Evolutionary conservation across 2,797 vertebrate species (phyloP), one percentile per base, ranked within the genome.

Genomic region (Apogon talboti): DNA sequence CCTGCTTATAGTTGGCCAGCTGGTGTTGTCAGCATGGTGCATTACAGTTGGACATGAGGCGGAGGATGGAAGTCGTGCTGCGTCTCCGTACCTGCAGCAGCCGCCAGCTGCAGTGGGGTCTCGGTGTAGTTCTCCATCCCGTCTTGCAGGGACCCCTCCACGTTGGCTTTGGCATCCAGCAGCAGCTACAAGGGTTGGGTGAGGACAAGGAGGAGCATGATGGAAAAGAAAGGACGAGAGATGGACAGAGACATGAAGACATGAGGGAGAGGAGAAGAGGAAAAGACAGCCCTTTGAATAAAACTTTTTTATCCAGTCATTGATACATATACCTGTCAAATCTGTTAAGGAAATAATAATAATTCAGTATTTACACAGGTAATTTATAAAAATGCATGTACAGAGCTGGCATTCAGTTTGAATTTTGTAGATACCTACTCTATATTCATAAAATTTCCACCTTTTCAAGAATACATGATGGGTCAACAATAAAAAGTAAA

Each of bases 101-200:
- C 94, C 10, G 96, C 98, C 63, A 99, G 91, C 88, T 99, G 98
- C 73, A 99, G 92, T 6, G 98, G 97, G 0, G 98, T 99, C 92
- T 99, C 98, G 0, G 97, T 97, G 87, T 97, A 97, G 91, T 99
- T 99, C 91, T 99, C 97, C 84, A 97, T 97, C 10, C 96, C 95
- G 0, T 96, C 95, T 77, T 98, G 96, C 85, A 98, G 93, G 24
- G 95, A 98, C 30, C 97, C 98, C 88, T 99, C 97, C 53, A 97
- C 96, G 45, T 95, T 97, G 76, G 96, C 96, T 85, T 96, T 96
- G 51, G 96, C 96, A 44, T 99, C 98, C 75, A 99, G 91, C 72
- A 99, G 91, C 66, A 99, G 92, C 98, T 99, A 93, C 60, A 57
- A 37, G 69, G 30, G 55, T 52, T 15, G 9, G 50, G 56, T 8